Evolutionary conservation across 2,797 vertebrate species (phyloP).

Genomic region (Karalla daura): DNA sequence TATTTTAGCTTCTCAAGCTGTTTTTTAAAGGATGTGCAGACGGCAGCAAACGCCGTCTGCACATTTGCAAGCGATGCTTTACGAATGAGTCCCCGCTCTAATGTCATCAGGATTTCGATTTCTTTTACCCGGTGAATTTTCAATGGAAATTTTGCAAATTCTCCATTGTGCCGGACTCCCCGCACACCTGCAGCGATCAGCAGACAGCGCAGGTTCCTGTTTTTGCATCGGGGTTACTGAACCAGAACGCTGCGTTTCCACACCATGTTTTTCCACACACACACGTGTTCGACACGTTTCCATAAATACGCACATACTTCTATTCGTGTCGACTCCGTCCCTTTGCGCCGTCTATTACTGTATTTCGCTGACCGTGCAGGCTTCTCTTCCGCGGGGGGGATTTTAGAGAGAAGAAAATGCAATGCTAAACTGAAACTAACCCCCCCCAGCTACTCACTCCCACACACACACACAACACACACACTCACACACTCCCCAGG

Average conservation of each 20-base stretch:
- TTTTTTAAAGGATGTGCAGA: constrained; percentile 22
- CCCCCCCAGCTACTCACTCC: no score
- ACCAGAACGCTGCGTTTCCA: constrained; percentile 21
- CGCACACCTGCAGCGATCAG: constrained; percentile 60
- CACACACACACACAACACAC: no score
- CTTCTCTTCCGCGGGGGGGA: constrained; percentile 46
- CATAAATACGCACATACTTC: constrained; percentile 1
- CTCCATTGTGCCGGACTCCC: no score
- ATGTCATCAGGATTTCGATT: no score
- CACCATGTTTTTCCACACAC: constrained; percentile 15
- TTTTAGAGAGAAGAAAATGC: constrained; percentile 18
- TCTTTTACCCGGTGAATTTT: no score
- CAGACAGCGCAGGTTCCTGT: constrained; percentile 58
- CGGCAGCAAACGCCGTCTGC: constrained; percentile 1
- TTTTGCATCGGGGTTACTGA: constrained; percentile 55
- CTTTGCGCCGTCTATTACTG: neutral
- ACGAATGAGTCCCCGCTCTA: no score
- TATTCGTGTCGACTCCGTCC: neutral
- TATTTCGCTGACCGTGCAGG: constrained; percentile 21
- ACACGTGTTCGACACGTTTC: neutral
- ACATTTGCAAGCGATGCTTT: no score
- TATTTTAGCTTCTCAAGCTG: neutral
- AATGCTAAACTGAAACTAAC: constrained; percentile 3
- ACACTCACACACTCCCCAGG: no score
- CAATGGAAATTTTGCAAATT: no score